Conservation (phyloP, 2,113 vertebrate genomes). For the Budorcas taxicolor region DNA sequence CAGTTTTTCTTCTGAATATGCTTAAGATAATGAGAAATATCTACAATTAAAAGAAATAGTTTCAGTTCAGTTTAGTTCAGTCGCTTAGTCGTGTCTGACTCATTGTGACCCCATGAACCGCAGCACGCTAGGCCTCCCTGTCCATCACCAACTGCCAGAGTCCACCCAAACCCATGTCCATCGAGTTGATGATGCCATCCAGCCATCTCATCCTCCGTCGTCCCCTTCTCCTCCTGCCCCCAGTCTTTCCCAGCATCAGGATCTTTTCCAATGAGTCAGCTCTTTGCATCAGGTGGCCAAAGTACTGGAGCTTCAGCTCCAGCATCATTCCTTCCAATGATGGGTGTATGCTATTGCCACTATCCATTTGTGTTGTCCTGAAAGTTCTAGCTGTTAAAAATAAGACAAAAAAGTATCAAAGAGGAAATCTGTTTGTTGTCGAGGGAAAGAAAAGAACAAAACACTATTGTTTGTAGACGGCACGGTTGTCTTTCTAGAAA, state of each 20-base stretch:
- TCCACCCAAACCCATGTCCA: no score
- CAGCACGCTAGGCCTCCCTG: no score
- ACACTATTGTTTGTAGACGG: background rate
- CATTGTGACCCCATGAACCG: fast-evolving
- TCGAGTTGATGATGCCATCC: no score
- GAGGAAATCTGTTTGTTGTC: background rate
- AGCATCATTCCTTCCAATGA: no score
- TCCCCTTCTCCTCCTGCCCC: no score
- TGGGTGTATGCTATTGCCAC: background rate
- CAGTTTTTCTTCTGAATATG: background rate
- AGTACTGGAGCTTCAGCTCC: no score
- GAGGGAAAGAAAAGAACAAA: background rate
- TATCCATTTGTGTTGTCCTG: background rate
- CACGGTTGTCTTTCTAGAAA: background rate
- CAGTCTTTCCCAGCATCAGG: no score
- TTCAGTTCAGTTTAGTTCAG: background rate
- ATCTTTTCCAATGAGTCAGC: no score
- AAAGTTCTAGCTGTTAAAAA: background rate
- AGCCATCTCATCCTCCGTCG: no score
- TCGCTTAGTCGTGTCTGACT: fast-evolving
- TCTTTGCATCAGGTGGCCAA: no score
- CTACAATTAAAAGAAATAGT: background rate
- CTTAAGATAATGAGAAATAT: conserved; percentile 16
- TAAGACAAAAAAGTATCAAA: background rate
- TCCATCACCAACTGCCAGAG: no score